Evolutionary conservation across 2,113 vertebrate genomes (phyloP).

Genomic region (Sialia sialis): DNA sequence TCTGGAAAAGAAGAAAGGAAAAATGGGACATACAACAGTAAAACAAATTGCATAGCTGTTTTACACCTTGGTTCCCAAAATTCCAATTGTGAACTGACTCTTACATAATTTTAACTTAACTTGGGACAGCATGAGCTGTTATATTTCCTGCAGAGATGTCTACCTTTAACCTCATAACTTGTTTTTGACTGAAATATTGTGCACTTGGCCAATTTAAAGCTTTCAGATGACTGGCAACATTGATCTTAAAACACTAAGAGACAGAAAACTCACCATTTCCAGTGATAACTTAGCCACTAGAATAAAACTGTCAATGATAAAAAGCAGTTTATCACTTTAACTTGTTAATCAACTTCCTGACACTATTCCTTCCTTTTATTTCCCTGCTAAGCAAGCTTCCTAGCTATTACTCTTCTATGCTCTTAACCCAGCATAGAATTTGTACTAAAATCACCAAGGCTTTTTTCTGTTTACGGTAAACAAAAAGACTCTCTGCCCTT

Average conservation of each 20-base stretch:
- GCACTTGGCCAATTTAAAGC: background rate
- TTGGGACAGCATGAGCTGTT: background rate
- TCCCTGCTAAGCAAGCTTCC: background rate
- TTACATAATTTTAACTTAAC: background rate
- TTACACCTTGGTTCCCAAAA: background rate
- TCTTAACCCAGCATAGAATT: background rate
- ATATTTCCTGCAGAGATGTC: background rate
- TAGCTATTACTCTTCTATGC: background rate
- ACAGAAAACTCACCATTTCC: background rate
- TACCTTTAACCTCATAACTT: background rate
- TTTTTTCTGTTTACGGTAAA: background rate
- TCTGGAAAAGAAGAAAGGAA: constrained; percentile 51
- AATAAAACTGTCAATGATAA: background rate
- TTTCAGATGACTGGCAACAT: background rate
- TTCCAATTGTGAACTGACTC: background rate
- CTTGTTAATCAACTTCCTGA: background rate
- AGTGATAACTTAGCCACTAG: background rate
- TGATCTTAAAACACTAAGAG: background rate
- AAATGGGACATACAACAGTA: constrained; percentile 21
- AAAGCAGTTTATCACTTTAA: background rate
- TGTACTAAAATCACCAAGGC: background rate
- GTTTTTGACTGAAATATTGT: background rate
- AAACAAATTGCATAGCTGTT: constrained; percentile 11
- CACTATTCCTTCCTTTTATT: background rate
- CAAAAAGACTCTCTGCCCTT: background rate